Percentiles rank a stretch among this genome's conserved stretches.
Evolutionary conservation across 1,140 invertebrate genomes (phyloP).

Genomic region (Panonychus citri): DNA sequence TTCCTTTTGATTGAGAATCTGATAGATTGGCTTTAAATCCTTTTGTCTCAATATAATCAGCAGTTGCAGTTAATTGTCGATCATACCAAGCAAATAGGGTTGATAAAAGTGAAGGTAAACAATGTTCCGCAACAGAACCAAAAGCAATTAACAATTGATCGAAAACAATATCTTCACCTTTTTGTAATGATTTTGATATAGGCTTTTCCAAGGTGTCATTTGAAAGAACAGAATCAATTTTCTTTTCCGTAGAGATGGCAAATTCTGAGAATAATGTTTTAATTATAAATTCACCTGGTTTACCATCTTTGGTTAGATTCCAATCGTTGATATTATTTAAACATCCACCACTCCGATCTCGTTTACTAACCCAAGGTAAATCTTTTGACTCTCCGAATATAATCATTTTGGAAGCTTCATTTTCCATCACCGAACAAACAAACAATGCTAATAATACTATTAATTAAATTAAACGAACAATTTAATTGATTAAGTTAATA

Average conservation of each 20-base stretch:
- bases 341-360: not conserved
- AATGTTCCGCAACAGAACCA: slow-evolving; percentile 83
- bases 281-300: slow-evolving; percentile 82
- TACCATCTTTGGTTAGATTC: slow-evolving; percentile 1
- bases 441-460: too few relatives aligned
- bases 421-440: too few relatives aligned
- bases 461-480: too few relatives aligned
- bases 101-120: slow-evolving; percentile 73
- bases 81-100: slow-evolving; percentile 90
- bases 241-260: slow-evolving; percentile 69
- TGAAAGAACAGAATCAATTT: slow-evolving; percentile 72
- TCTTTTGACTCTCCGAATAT: not conserved
- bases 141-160: slow-evolving; percentile 83
- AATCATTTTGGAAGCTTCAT: too few relatives aligned
- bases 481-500: too few relatives aligned
- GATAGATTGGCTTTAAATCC: not conserved
- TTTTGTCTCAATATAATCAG: not conserved
- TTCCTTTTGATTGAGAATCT: slow-evolving; percentile 8
- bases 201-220: slow-evolving; percentile 66
- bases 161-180: slow-evolving; percentile 79
- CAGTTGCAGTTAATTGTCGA: slow-evolving; percentile 8
- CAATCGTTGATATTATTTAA: not conserved
- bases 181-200: slow-evolving; percentile 71
- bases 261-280: slow-evolving; percentile 79
- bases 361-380: not conserved